Evolutionary conservation across 1,140 invertebrate genomes (phyloP).

Genomic region (Hestina assimilis): DNA sequence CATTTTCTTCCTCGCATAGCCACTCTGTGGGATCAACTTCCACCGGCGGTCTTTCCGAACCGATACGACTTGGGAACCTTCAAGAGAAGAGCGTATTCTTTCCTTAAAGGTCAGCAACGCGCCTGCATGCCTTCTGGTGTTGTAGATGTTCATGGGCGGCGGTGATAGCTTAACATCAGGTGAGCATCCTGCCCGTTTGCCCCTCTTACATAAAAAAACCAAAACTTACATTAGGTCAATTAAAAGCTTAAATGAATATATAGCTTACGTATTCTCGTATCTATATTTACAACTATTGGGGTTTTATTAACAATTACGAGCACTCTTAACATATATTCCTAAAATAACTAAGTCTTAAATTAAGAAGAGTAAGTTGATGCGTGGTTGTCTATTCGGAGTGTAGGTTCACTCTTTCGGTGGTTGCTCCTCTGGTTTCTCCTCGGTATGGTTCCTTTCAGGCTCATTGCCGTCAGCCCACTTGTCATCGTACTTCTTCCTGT

Average conservation of each 20-base stretch:
- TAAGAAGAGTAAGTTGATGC: not conserved
- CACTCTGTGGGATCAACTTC: no score
- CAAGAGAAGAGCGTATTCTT: no score
- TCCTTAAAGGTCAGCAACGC: no score
- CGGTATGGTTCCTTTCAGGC: constrained; percentile 52
- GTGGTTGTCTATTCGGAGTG: not conserved
- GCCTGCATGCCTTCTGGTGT: no score
- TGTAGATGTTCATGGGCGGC: no score
- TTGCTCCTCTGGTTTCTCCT: constrained; percentile 57
- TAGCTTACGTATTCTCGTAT: not conserved
- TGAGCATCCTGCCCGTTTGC: no score
- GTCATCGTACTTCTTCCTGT: constrained; percentile 80
- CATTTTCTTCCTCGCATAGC: no score
- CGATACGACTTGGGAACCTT: no score
- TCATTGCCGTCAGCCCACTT: constrained; percentile 80
- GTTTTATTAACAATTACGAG: not conserved
- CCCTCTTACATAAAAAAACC: no score
- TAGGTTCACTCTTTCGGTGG: constrained; percentile 32
- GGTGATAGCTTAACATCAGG: no score
- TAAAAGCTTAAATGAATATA: not conserved
- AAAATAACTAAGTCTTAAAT: not conserved
- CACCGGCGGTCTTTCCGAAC: no score
- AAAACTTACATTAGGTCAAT: no score
- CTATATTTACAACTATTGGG: constrained; percentile 13
- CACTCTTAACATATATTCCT: not conserved